Percentiles rank a stretch among this genome's conserved stretches.
Conservation (phyloP, 2,888 invertebrate genomes). For the Ormia ochracea region DNA sequence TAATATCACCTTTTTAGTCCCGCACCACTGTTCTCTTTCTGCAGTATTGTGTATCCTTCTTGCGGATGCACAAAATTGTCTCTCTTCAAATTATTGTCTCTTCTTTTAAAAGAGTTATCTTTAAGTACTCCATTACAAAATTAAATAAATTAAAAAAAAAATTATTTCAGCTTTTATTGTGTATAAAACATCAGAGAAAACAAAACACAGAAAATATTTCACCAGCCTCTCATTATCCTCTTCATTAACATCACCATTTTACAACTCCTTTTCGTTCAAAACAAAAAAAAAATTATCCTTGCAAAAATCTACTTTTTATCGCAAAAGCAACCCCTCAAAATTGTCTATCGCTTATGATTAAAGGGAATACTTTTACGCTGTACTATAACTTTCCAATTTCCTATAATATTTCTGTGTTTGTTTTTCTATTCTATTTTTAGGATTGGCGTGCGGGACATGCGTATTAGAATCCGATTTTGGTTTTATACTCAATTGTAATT, state of each 20-base stretch:
- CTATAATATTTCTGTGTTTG: slow-evolving; percentile 72
- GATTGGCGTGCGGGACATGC: slow-evolving; percentile 85
- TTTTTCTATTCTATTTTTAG: slow-evolving; percentile 76
- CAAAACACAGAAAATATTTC: slow-evolving; percentile 46
- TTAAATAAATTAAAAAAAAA: not conserved
- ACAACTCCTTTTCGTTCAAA: not conserved
- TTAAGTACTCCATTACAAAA: not conserved
- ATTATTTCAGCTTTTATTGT: not conserved
- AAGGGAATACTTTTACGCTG: too few species aligned
- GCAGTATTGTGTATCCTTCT: too few species aligned
- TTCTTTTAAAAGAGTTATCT: too few species aligned
- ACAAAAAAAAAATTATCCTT: not conserved
- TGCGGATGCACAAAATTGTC: too few species aligned
- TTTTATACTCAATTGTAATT: slow-evolving; percentile 92
- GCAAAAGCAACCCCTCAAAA: not conserved
- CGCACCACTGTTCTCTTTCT: too few species aligned
- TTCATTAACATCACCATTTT: not conserved
- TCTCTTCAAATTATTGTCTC: too few species aligned
- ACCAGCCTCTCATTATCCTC: not conserved
- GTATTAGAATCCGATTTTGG: slow-evolving; percentile 93
- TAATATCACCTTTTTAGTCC: too few species aligned
- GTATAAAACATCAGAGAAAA: slow-evolving; percentile 6
- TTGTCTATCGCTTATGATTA: not conserved
- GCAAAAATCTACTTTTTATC: not conserved
- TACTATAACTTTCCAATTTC: too few species aligned